Conservation (phyloP, 2,113 vertebrate species). For the Anser brachyrhynchus region DNA sequence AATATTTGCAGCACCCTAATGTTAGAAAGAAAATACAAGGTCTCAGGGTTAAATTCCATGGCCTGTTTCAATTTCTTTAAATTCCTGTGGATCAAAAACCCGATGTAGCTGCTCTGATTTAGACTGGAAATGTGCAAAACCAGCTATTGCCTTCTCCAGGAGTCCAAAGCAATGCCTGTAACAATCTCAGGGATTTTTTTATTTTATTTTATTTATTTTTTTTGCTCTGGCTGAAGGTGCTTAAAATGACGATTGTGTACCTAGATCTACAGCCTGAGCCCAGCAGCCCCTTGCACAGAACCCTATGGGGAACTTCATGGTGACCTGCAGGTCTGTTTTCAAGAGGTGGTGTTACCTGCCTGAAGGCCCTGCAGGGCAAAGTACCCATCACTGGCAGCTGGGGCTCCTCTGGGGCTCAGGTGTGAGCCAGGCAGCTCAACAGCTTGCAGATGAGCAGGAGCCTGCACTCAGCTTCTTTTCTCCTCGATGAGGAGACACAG, state of each 20-base stretch:
- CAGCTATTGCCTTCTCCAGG: background rate
- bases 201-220: background rate
- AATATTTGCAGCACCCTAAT: background rate
- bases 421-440: background rate
- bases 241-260: background rate
- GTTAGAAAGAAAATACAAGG: background rate
- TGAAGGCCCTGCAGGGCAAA: background rate
- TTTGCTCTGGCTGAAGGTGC: background rate
- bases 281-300: background rate
- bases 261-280: background rate
- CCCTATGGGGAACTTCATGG: background rate
- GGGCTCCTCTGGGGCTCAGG: background rate
- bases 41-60: background rate
- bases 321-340: background rate
- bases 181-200: background rate
- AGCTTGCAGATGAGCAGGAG: background rate
- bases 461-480: rapidly evolving
- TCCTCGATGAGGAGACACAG: background rate
- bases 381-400: background rate
- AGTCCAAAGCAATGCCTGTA: background rate
- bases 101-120: background rate
- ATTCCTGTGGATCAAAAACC: background rate
- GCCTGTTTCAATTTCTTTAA: background rate
- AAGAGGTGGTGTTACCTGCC: background rate
- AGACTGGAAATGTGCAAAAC: background rate